Evolutionary conservation across 2,888 invertebrate genomes (phyloP), one percentile per base, ranked within the genome.

Genomic region (Callimorpha dominula): DNA sequence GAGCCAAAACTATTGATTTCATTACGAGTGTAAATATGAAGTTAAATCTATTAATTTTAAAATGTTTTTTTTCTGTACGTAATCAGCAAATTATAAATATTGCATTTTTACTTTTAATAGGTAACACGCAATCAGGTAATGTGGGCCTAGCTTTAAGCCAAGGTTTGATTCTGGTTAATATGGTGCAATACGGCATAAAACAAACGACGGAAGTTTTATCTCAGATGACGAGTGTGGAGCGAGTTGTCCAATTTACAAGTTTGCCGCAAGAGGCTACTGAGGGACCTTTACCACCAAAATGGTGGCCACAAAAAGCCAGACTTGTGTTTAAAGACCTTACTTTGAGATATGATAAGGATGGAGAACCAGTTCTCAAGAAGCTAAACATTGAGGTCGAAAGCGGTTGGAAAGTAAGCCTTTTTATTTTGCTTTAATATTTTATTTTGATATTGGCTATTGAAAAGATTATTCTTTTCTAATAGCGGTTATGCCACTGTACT

Each of bases 171-270:
- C 88, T 98, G 76, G 97, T 98, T 72, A 98, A 97, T 78, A 97
- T 98, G 97, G 96, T 98, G 73, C 98, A 98, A 88, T 97, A 97
- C 93, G 98, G 98, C 11, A 97, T 98, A 78, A 96, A 98, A 73
- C 98, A 98, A 89, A 96, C 97, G 54, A 97, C 98, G 0, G 98
- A 98, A 88, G 96, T 97, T 42, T 95, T 97, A 71, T 97, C 97
- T 17, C 97, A 97, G 85, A 97, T 97, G 97, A 97, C 97, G 8
- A 97, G 97, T 70, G 98, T 98, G 0, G 98, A 98, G 89, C 96
- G 98, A 69, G 97, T 98, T 3, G 89, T 98, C 42, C 98, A 98
- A 87, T 98, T 98, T 90, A 97, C 97, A 0, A 95, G 97, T 20
- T 90, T 98, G 46, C 97, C 97, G 0, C 96, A 97, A 64, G 98